A percentile compares a stretch with the other conserved stretches of the same genome.
These are phyloP conservation scores for Thalassarche chlororhynchos DNA, from an alignment of 2,113 vertebrate genomes.

Conservation along the genomic window DNA sequence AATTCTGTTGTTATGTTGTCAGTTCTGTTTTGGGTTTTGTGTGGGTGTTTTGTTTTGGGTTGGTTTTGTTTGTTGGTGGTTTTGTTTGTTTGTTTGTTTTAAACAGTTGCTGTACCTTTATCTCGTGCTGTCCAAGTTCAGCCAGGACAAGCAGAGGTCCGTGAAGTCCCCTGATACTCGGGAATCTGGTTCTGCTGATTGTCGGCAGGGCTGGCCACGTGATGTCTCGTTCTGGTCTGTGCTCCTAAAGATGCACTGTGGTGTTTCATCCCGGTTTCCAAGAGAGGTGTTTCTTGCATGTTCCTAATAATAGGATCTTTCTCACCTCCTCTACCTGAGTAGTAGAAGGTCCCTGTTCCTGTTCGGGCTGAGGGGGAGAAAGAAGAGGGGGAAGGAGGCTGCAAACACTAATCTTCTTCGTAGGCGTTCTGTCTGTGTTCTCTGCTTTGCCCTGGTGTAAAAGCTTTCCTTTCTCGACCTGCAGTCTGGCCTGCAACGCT, in stretches of 20 bases:
- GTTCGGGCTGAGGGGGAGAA: too few species aligned
- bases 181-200: background rate
- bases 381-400: background rate
- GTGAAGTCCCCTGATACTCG: accelerated
- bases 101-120: background rate
- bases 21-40: background rate
- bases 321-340: background rate
- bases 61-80: too few species aligned
- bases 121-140: background rate
- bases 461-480: background rate
- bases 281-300: background rate
- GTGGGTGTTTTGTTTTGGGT: background rate
- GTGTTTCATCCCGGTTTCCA: background rate
- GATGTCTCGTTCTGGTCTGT: background rate
- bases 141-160: background rate
- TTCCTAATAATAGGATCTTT: background rate
- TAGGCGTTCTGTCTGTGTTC: background rate
- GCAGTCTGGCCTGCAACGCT: background rate
- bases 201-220: accelerated
- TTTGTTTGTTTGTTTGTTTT: too few species aligned
- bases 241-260: background rate
- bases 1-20: accelerated
- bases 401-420: accelerated
- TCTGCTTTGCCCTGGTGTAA: background rate
- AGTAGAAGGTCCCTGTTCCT: background rate